Base-by-base conservation (phyloP, 2,888 invertebrate genomes). In the Liodrosophila aerea region DNA sequence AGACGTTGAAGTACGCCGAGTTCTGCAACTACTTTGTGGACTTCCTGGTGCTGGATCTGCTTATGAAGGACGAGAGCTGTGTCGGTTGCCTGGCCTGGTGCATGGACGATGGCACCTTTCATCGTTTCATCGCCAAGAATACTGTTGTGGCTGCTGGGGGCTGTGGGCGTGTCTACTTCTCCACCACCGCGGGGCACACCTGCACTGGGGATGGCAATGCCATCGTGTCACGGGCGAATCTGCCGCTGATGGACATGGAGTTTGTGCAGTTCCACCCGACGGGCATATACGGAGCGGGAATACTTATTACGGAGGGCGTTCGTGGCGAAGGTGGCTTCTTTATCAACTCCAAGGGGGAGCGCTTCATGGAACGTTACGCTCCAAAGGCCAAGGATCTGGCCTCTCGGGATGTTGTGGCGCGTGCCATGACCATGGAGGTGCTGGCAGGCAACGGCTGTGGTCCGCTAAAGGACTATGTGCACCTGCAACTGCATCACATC, bases 231-330 rank as follows among this genome's bases (percentile, higher is more conserved):
- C 93, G 99, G 50, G 98, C 98, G 22, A 96, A 97, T 27, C 92
- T 99, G 12, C 96, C 96, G 63, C 95, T 95, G 89, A 95, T 98
- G 90, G 99, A 99, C 90, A 94, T 99, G 92, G 99, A 99, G 91
- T 99, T 99, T 89, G 95, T 99, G 46, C 99, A 99, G 91, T 99
- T 99, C 91, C 99, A 99, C 89, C 99, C 99, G 0, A 99, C 99
- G 46, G 97, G 96, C 84, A 98, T 99, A 88, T 99, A 99, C 89
- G 98, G 98, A 4, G 98, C 98, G 46, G 99, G 99, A 1, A 98
- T 98, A 88, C 92, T 99, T 50, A 98, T 99, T 64, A 99, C 99
- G 0, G 99, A 99, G 90, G 99, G 97, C 0, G 96, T 96, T 84
- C 94, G 99, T 59, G 98, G 98, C 11, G 98, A 99, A 91, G 98